Percentiles rank a stretch among this genome's conserved stretches.
These are phyloP conservation scores for Neotoxoptera formosana DNA, from an alignment of 1,140 invertebrate genomes.

Conservation along the genomic window DNA sequence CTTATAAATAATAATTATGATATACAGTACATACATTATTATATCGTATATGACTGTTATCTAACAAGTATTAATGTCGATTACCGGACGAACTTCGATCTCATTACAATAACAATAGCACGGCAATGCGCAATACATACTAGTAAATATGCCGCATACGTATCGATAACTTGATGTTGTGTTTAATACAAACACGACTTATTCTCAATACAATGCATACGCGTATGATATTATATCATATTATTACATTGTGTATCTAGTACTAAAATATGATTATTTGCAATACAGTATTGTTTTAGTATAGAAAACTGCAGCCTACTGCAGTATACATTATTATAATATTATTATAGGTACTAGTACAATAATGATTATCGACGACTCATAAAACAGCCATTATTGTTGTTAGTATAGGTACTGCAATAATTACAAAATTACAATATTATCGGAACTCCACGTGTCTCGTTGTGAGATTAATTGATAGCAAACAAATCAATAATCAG, in stretches of 20 bases:
- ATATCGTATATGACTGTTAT: neutral
- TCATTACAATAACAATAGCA: slow-evolving; percentile 25
- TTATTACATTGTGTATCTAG: neutral
- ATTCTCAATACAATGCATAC: neutral
- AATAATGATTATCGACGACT: neutral
- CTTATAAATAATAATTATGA: too few species aligned
- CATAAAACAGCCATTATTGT: neutral
- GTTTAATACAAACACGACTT: neutral
- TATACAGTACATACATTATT: too few species aligned
- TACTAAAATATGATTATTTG: neutral
- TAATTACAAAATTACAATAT: neutral
- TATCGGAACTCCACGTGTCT: neutral
- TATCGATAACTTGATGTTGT: neutral
- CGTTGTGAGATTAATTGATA: neutral
- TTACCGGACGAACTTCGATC: neutral
- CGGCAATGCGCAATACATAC: neutral
- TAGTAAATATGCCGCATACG: neutral
- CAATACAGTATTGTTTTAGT: neutral
- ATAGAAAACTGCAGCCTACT: neutral
- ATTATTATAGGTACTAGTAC: too few species aligned
- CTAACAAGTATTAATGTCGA: slow-evolving; percentile 6
- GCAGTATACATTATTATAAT: too few species aligned
- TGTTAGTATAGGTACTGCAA: too few species aligned
- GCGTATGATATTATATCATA: too few species aligned
- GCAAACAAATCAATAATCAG: neutral